phyloP scores from a whole-genome alignment of 2,888 invertebrate genomes.

The Acanthoscelides obtectus region DNA sequence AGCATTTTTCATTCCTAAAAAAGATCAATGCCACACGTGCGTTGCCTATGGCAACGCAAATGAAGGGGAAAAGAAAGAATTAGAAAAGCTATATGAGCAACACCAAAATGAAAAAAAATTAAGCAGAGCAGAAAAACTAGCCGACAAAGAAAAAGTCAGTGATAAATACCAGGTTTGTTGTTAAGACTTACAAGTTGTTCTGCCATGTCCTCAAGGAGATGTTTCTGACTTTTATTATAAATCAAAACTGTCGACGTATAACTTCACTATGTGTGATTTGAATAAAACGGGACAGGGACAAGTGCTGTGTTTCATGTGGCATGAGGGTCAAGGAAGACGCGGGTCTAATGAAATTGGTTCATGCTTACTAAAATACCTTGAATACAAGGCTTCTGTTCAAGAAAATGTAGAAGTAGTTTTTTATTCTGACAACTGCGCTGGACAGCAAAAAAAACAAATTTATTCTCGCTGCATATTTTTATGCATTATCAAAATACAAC shows the following conservation, averaged over 20 bases:
- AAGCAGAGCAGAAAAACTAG: constrained; percentile 6
- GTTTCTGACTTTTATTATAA: constrained; percentile 27
- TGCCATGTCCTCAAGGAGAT: constrained; percentile 27
- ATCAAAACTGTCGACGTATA: constrained; percentile 26
- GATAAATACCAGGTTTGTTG: constrained; percentile 8
- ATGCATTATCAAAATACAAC: constrained; percentile 10
- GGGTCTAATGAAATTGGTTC: constrained; percentile 37
- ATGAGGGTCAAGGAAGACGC: constrained; percentile 34
- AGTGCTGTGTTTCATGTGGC: constrained; percentile 35
- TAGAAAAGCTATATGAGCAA: constrained; percentile 3
- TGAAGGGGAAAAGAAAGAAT: constrained; percentile 4
- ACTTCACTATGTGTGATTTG: constrained; percentile 25
- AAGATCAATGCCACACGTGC: constrained; percentile 14
- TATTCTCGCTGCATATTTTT: constrained; percentile 24
- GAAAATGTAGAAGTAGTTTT: constrained; percentile 22
- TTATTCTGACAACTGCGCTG: constrained; percentile 31
- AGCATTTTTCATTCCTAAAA: constrained; percentile 15
- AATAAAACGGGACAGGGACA: constrained; percentile 6
- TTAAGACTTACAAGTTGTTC: constrained; percentile 27
- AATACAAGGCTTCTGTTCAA: constrained; percentile 8
- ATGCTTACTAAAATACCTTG: constrained; percentile 35
- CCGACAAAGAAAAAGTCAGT: constrained; percentile 6
- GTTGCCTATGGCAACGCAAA: constrained; percentile 10
- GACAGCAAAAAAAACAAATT: constrained; percentile 19
- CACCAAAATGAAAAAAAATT: constrained; percentile 11